phyloP scores from a whole-genome alignment of 2,113 vertebrate species.

The Galemys pyrenaicus region DNA sequence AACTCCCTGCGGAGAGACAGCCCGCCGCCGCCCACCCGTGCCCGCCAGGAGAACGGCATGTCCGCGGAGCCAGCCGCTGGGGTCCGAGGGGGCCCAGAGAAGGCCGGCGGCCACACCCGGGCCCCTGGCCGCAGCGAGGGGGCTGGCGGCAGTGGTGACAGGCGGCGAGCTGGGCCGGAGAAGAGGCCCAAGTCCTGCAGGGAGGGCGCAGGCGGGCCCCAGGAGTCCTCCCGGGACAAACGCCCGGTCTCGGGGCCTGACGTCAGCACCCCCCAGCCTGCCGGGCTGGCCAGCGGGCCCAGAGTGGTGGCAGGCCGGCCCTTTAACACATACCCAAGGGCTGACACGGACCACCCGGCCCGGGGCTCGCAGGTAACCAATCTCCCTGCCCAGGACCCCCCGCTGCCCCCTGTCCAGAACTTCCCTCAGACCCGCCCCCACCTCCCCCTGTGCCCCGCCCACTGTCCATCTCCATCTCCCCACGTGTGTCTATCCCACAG shows the following conservation, averaged over 20 bases:
- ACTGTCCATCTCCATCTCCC: constrained; percentile 40
- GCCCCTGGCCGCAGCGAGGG: constrained; percentile 63
- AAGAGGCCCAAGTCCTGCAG: constrained; percentile 91
- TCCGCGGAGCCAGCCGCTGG: constrained; percentile 81
- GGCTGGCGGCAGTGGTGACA: constrained; percentile 81
- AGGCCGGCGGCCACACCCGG: constrained; percentile 53
- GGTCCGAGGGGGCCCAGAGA: constrained; percentile 66
- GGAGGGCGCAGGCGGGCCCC: constrained; percentile 80
- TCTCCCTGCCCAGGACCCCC: not conserved
- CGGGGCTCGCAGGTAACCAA: constrained; percentile 89
- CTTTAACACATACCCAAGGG: constrained; percentile 95
- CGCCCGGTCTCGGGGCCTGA: constrained; percentile 94
- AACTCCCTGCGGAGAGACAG: constrained; percentile 94
- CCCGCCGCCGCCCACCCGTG: constrained; percentile 87
- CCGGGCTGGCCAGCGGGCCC: constrained; percentile 83
- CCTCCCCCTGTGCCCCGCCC: not conserved
- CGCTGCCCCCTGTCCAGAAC: rapidly evolving
- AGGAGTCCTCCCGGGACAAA: constrained; percentile 91
- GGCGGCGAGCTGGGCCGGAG: constrained; percentile 82
- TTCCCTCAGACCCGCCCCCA: not conserved
- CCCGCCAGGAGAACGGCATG: constrained; percentile 84
- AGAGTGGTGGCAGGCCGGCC: constrained; percentile 89
- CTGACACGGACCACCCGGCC: constrained; percentile 90
- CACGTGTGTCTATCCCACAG: not conserved
- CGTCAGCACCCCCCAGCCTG: constrained; percentile 89